Percentiles rank a stretch among this genome's conserved stretches.
Conservation (phyloP, 2,797 vertebrate species). For the Intellagama lesueurii region DNA sequence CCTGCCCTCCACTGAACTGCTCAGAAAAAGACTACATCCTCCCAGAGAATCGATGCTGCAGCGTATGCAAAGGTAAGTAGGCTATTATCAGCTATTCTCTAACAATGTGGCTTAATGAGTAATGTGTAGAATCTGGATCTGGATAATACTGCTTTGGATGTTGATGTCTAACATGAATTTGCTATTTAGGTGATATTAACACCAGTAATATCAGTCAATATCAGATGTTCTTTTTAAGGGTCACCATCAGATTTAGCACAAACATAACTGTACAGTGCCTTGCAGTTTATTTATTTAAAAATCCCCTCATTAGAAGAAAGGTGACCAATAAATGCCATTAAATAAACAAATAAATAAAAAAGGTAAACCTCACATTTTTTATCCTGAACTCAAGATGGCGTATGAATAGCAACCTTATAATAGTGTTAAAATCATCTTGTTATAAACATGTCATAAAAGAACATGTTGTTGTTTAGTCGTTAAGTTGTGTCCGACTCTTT, state of each 20-base stretch:
- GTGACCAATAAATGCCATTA: neutral
- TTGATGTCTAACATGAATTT: neutral
- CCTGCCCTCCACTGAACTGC: slow-evolving; percentile 91
- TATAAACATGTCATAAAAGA: neutral
- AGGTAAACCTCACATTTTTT: neutral
- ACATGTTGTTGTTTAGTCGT: too few species aligned
- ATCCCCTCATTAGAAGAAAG: neutral
- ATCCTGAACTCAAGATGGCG: neutral
- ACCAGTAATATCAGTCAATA: neutral
- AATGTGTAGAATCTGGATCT: neutral
- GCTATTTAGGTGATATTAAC: neutral
- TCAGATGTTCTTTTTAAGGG: neutral
- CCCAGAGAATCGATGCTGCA: slow-evolving; percentile 93
- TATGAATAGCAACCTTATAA: neutral
- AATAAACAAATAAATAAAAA: neutral
- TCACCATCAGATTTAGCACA: neutral
- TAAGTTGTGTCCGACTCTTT: too few species aligned
- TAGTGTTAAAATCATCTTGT: neutral
- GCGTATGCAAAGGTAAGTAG: slow-evolving; percentile 90
- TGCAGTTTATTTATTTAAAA: neutral
- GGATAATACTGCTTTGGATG: neutral
- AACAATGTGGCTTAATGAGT: neutral
- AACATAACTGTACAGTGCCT: neutral
- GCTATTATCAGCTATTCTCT: accelerated
- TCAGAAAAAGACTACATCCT: slow-evolving; percentile 86